These are phyloP conservation scores for Liparis tanakae DNA, from an alignment of 2,797 vertebrate genomes.

Conservation along the genomic window DNA sequence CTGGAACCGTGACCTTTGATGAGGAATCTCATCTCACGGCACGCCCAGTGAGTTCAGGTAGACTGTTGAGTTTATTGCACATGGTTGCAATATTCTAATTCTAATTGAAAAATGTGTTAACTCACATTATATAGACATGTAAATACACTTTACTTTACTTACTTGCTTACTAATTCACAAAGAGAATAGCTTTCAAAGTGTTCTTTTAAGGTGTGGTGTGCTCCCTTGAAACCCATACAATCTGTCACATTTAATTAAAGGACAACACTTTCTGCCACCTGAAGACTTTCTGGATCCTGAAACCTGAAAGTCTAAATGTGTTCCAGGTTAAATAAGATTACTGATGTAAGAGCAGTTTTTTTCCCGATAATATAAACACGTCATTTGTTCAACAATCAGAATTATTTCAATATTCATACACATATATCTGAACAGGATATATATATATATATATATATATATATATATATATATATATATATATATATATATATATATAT, in stretches of 20 bases:
- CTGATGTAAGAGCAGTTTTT: not conserved
- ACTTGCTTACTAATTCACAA: constrained; percentile 34
- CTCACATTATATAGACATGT: not conserved
- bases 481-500: not conserved
- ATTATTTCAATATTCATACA: not conserved
- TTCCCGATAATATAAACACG: not conserved
- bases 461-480: not conserved
- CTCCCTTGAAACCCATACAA: constrained; percentile 26
- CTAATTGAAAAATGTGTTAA: constrained; percentile 15
- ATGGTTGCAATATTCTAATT: constrained; percentile 29
- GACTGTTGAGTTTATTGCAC: constrained; percentile 36
- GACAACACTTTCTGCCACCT: constrained; percentile 16
- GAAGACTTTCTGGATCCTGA: constrained; percentile 5
- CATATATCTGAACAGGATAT: not conserved
- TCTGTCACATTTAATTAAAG: constrained; percentile 55
- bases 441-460: not conserved
- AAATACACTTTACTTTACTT: too few relatives aligned
- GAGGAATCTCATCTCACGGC: constrained; percentile 38
- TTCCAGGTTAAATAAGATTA: not conserved
- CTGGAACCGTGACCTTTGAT: constrained; percentile 75
- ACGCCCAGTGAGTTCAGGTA: constrained; percentile 36
- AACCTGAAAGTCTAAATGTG: constrained; percentile 20
- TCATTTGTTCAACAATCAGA: not conserved
- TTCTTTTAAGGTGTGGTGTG: constrained; percentile 51
- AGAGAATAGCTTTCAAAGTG: constrained; percentile 43